Conservation (phyloP, 1,140 invertebrate genomes). For the Drosophila equinoxialis region DNA sequence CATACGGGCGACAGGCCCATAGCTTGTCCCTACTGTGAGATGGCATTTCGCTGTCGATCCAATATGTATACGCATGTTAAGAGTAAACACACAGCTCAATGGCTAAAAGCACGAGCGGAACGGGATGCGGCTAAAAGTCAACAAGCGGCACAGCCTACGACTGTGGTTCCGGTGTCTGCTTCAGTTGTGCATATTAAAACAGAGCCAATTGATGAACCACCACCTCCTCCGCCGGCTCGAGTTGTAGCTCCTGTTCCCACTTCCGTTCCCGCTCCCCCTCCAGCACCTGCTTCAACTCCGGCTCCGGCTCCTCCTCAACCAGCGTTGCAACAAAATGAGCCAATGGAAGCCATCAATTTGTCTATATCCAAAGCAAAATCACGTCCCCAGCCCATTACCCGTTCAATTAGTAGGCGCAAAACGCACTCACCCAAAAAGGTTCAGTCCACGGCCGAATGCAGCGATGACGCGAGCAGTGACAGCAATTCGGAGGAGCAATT, state of each 20-base stretch:
- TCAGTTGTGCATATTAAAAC: neutral
- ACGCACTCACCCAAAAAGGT: conserved; percentile 68
- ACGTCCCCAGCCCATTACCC: conserved; percentile 25
- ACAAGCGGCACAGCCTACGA: conserved; percentile 15
- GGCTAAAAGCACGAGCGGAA: conserved; percentile 66
- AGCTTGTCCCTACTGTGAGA: conserved; percentile 77
- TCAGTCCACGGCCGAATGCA: conserved; percentile 44
- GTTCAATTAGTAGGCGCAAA: conserved; percentile 60
- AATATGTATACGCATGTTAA: conserved; percentile 83
- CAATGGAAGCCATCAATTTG: conserved; percentile 63
- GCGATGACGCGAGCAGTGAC: conserved; percentile 39
- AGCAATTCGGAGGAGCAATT: conserved; percentile 32
- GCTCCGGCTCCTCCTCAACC: neutral
- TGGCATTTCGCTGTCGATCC: conserved; percentile 73
- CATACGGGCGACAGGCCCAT: conserved; percentile 80
- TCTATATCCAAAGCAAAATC: conserved; percentile 51
- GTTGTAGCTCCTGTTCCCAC: neutral
- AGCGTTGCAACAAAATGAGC: conserved; percentile 45
- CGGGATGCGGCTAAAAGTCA: conserved; percentile 63
- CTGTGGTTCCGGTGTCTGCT: neutral
- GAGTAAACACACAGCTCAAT: conserved; percentile 68
- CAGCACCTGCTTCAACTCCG: neutral
- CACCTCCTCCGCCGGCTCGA: neutral
- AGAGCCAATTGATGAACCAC: neutral
- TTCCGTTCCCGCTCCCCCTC: neutral